A percentile compares a stretch with the other conserved stretches of the same genome.
phyloP scores from a whole-genome alignment of 2,797 vertebrate genomes.

The Liparis tanakae region DNA sequence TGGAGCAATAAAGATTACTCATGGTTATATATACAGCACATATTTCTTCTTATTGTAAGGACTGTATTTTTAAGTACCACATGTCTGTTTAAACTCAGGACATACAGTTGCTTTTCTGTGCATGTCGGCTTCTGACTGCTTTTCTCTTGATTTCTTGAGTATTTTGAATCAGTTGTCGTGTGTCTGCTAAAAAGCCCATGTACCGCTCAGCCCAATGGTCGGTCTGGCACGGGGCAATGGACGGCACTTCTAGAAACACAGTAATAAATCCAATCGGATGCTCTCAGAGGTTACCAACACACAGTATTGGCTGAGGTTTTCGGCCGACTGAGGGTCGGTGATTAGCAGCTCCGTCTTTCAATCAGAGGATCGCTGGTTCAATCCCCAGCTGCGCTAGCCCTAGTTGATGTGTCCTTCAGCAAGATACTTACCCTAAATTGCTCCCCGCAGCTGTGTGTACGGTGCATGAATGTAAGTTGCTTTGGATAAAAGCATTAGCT shows the following conservation, averaged over 20 bases:
- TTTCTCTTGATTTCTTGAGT: slow-evolving; percentile 8
- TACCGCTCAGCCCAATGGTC: slow-evolving; percentile 62
- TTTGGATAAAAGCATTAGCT: too few relatives aligned
- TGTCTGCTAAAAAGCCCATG: slow-evolving; percentile 53
- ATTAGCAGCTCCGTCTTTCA: too few relatives aligned
- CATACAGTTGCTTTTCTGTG: slow-evolving; percentile 28
- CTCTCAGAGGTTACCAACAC: slow-evolving; percentile 23
- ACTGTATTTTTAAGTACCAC: slow-evolving; percentile 5
- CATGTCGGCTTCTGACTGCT: slow-evolving; percentile 31
- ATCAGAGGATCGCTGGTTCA: too few relatives aligned
- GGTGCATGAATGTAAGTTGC: too few relatives aligned
- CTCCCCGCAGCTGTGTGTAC: too few relatives aligned
- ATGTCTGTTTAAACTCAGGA: slow-evolving; percentile 28
- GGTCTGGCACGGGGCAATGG: slow-evolving; percentile 48
- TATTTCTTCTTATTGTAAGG: slow-evolving; percentile 1
- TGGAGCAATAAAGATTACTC: slow-evolving; percentile 1
- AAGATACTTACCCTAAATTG: too few relatives aligned
- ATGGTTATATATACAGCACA: neutral
- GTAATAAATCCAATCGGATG: slow-evolving; percentile 57
- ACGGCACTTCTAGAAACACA: slow-evolving; percentile 39
- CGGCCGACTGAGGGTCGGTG: too few relatives aligned
- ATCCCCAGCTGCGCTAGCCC: too few relatives aligned
- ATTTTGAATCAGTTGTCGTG: slow-evolving; percentile 45
- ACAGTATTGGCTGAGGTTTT: slow-evolving; percentile 14
- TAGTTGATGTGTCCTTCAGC: too few relatives aligned